A percentile compares a stretch with the other conserved stretches of the same genome.
Evolutionary conservation across 2,113 vertebrate genomes (phyloP).

Genomic region (Megaceryle maxima): DNA sequence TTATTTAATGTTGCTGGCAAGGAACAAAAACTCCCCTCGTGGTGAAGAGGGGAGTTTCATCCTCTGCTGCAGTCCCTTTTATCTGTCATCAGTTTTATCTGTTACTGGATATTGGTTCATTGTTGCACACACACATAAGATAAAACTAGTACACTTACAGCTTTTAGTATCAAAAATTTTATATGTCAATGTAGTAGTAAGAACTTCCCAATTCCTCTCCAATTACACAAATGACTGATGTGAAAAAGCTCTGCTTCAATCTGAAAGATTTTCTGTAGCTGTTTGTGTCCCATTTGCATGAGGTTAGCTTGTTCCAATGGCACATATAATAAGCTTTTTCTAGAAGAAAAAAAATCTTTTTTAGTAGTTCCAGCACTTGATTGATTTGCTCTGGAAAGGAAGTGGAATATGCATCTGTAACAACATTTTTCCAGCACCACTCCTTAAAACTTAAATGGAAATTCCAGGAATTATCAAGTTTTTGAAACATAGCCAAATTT

Average conservation of each 20-base stretch:
- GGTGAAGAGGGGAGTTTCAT: neutral
- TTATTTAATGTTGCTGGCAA: neutral
- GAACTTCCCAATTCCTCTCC: neutral
- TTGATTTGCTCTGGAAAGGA: neutral
- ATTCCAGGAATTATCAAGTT: neutral
- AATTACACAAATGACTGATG: neutral
- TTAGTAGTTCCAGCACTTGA: neutral
- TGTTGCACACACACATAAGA: neutral
- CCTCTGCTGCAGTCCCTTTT: neutral
- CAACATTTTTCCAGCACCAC: accelerated
- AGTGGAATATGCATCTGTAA: neutral
- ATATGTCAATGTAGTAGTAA: neutral
- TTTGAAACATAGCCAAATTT: neutral
- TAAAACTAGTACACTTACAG: neutral
- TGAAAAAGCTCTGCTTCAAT: neutral
- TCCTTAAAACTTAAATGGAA: neutral
- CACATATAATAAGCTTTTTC: neutral
- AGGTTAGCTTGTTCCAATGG: neutral
- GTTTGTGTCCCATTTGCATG: neutral
- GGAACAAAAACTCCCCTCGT: neutral
- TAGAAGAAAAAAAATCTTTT: neutral
- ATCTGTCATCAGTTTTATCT: neutral
- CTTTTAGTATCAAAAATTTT: neutral
- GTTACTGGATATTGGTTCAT: neutral
- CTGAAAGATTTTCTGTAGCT: neutral